Percentiles rank a stretch among this genome's conserved stretches.
phyloP scores from a whole-genome alignment of 2,888 invertebrate genomes.

The Mystacides longicornis region DNA sequence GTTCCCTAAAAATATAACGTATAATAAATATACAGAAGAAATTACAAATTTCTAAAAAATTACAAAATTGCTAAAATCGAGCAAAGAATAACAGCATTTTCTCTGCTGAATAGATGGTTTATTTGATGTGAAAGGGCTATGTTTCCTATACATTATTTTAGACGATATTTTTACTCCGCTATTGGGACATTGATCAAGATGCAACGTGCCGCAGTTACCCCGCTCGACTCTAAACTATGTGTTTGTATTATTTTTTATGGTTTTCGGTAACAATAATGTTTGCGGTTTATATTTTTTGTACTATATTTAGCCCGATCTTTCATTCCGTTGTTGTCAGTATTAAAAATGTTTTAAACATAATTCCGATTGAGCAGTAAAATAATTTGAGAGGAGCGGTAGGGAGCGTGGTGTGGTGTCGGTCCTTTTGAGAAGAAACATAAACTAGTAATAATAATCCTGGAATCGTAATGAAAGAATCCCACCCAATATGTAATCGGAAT shows the following conservation, averaged over 20 bases:
- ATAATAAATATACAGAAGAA: too few relatives aligned
- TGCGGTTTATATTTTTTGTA: neutral
- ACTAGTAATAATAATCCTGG: neutral
- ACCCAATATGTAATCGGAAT: constrained; percentile 21
- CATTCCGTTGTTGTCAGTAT: neutral
- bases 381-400: neutral
- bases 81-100: too few relatives aligned
- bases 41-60: too few relatives aligned
- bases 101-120: too few relatives aligned
- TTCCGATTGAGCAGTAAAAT: neutral
- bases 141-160: too few relatives aligned
- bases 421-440: neutral
- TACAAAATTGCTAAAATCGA: too few relatives aligned
- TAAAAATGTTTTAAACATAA: neutral
- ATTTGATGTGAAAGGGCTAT: too few relatives aligned
- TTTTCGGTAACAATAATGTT: neutral
- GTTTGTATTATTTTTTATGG: neutral
- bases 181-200: too few relatives aligned
- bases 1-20: too few relatives aligned
- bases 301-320: neutral
- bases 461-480: constrained; percentile 10
- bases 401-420: neutral
- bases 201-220: too few relatives aligned
- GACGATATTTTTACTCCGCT: too few relatives aligned
- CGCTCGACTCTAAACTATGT: neutral